Evolutionary conservation across 2,113 vertebrate genomes (phyloP), one percentile per base, ranked within the genome.

Genomic region (Gila orcuttii): DNA sequence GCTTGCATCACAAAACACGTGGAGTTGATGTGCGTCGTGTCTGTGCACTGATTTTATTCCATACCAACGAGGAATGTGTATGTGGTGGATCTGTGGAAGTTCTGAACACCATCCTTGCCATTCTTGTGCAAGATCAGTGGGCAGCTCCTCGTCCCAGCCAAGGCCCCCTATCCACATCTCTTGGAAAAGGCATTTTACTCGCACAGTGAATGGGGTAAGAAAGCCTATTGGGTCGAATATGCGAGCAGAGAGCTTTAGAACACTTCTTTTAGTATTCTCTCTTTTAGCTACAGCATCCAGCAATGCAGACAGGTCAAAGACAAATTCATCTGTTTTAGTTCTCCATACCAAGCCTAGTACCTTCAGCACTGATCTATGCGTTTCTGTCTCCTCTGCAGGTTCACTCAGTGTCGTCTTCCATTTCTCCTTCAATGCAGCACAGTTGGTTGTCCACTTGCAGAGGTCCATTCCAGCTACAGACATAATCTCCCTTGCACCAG

Each of bases 371-470:
- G 36, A 23, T 45, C 71, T 39, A 11, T 7, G 11, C 4, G 2
- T 45, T 15, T 74, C 39, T 74, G 19, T 73, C 7, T 73, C 69
- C 19, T 7, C 7, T 21, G 8, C 9, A n/a, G 45, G 9, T 8
- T 74, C 71, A n/a, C 45, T 74, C 36, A 15, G 12, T 4, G 1
- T 21, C 6, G 69, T 42, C 7, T 33, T 45, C 39, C 19, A 74
- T 74, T 23, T 45, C 8, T 42, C 36, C 23, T n/a, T 74, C 21
- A 45, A 33, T 33, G 31, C 21, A n/a, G 36, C 39, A 45, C 36
- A 74, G 71, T 74, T 47, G 10, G 71, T 74, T 11, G 23, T 74
- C 71, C 71, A 74, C 45, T 45, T 74, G 71, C 71, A 74, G 21
- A 74, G 21, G 17, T 74, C 21, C 19, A 73, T 42, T 36, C 36